Conservation (phyloP, 2,888 invertebrate genomes). For the Drosophila mayaguana region DNA sequence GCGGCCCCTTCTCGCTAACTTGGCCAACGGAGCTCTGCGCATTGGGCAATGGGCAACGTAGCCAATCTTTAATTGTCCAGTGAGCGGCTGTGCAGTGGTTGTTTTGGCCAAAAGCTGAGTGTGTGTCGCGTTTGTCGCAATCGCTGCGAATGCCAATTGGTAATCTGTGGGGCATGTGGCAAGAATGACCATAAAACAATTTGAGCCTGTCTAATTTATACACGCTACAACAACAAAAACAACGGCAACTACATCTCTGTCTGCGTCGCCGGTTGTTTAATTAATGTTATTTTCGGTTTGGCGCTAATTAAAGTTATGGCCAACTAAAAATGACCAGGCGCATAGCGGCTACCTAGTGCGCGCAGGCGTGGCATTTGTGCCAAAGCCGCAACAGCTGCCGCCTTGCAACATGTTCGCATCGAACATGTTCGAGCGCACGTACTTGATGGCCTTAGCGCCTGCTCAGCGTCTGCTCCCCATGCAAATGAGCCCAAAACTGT, state of each 20-base stretch:
- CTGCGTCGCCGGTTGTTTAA: conserved; percentile 32
- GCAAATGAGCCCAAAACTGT: conserved; percentile 32
- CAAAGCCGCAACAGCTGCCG: neutral
- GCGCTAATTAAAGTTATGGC: conserved; percentile 45
- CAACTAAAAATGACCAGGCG: conserved; percentile 16
- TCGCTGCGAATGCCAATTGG: conserved; percentile 42
- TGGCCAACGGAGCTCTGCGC: conserved; percentile 18
- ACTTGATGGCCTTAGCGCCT: conserved; percentile 6
- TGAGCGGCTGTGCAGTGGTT: conserved; percentile 8
- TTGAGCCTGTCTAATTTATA: conserved; percentile 67
- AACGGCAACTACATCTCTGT: conserved; percentile 8
- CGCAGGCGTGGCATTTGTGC: conserved; percentile 47
- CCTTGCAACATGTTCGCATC: conserved; percentile 25
- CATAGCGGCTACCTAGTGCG: conserved; percentile 9
- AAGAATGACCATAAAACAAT: conserved; percentile 74
- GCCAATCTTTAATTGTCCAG: conserved; percentile 45
- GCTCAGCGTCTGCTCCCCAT: conserved; percentile 16
- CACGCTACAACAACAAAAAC: conserved; percentile 23
- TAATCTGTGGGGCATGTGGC: conserved; percentile 58
- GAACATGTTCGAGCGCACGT: conserved; percentile 32
- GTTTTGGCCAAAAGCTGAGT: conserved; percentile 44
- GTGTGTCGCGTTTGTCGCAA: conserved; percentile 49
- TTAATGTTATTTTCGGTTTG: conserved; percentile 49
- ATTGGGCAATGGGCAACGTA: conserved; percentile 33
- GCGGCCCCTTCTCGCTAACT: conserved; percentile 1